Percentiles rank a stretch among this genome's conserved stretches.
Conservation (phyloP, 1,140 invertebrate genomes). For the Lithobius niger region DNA sequence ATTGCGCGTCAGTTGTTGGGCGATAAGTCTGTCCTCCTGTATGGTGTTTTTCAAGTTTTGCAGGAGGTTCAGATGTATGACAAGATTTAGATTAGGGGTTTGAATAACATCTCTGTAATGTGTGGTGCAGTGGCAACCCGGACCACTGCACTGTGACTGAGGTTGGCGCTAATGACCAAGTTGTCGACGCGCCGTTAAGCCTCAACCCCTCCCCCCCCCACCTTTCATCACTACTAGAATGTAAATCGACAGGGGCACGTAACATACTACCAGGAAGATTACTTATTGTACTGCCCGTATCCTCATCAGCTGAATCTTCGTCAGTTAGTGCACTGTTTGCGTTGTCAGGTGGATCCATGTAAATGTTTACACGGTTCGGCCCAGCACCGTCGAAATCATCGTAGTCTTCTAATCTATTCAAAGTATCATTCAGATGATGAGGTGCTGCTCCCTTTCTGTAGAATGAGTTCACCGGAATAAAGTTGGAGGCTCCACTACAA, state of each 20-base stretch:
- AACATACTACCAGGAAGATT: slow-evolving; percentile 2
- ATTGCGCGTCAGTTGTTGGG: too few relatives aligned
- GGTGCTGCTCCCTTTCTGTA: not conserved
- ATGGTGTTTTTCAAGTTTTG: too few relatives aligned
- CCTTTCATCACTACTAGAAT: not conserved
- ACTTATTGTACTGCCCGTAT: not conserved
- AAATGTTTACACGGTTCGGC: not conserved
- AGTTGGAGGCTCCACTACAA: not conserved
- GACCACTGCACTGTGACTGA: too few relatives aligned
- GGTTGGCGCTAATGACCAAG: too few relatives aligned
- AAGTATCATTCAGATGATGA: not conserved
- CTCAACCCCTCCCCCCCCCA: too few relatives aligned
- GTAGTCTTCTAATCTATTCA: not conserved
- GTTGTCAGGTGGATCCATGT: not conserved
- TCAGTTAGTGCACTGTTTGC: not conserved
- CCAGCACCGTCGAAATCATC: not conserved
- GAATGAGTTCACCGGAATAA: not conserved
- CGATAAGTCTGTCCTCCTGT: too few relatives aligned
- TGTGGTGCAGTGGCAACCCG: too few relatives aligned
- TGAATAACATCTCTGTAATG: too few relatives aligned
- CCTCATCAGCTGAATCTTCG: not conserved
- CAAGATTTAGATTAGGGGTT: too few relatives aligned
- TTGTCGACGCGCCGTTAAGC: too few relatives aligned
- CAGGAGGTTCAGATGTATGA: too few relatives aligned
- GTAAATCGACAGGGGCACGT: not conserved